phyloP scores from a whole-genome alignment of 1,140 invertebrate species.

The Psix sp. region DNA sequence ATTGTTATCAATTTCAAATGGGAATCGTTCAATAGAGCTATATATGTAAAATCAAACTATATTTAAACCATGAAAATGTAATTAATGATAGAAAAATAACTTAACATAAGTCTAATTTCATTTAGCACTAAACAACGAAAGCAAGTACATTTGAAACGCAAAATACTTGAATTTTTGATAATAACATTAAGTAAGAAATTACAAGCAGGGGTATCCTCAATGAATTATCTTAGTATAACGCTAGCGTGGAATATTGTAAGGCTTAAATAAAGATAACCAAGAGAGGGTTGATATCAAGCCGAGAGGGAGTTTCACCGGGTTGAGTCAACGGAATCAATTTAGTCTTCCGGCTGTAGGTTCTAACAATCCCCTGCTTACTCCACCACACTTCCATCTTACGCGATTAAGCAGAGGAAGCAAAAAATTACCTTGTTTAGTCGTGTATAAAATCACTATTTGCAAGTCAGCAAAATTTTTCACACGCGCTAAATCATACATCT shows the following conservation, averaged over 20 bases:
- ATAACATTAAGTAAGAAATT: slow-evolving; percentile 45
- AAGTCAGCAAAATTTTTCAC: slow-evolving; percentile 4
- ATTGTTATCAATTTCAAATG: too few species aligned
- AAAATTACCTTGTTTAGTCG: slow-evolving; percentile 36
- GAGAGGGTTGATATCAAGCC: slow-evolving; percentile 75
- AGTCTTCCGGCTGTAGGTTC: slow-evolving; percentile 68
- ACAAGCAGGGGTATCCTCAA: slow-evolving; percentile 36
- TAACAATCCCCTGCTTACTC: slow-evolving; percentile 28
- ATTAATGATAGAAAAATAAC: too few species aligned
- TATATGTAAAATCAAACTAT: too few species aligned
- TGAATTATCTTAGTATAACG: slow-evolving; percentile 63
- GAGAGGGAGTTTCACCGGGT: slow-evolving; percentile 75
- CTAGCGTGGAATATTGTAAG: slow-evolving; percentile 71
- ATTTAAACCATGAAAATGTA: too few species aligned
- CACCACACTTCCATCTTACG: slow-evolving; percentile 38
- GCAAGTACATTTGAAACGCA: neutral
- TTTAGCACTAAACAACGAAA: too few species aligned
- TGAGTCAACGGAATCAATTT: slow-evolving; percentile 78
- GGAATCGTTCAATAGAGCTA: too few species aligned
- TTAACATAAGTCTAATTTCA: too few species aligned
- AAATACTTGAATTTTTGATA: slow-evolving; percentile 36
- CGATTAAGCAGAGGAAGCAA: slow-evolving; percentile 30
- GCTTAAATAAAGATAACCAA: slow-evolving; percentile 77
- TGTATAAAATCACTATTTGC: slow-evolving; percentile 33
- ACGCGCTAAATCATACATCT: too few species aligned